Evolutionary conservation across 2,797 vertebrate genomes (phyloP), one percentile per base, ranked within the genome.

Genomic region (Neomorphus geoffroyi): DNA sequence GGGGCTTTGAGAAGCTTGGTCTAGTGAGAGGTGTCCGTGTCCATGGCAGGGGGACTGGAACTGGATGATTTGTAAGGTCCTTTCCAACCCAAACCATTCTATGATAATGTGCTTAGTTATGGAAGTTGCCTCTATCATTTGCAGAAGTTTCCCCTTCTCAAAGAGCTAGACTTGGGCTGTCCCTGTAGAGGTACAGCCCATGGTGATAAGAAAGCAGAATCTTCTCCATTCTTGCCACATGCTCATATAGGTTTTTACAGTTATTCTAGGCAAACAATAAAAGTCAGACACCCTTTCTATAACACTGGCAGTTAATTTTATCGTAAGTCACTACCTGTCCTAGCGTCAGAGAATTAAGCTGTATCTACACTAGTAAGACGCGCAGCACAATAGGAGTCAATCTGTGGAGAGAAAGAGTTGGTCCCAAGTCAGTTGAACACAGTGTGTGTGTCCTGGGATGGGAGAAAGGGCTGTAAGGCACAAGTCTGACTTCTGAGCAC

Each of bases 391-490:
- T 0, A 73, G 30, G 27, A 71, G n/a, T n/a, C 0, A 0, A 22
- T 13, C 37, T 57, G 11, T 8, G 26, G 41, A 60, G 23, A 33
- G 33, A 23, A 54, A 60, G 24, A 51, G 24, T 6, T 13, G 6
- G 62, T 75, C 23, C 35, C 67, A 46, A 54, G 26, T 26, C 67
- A 37, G 8, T 26, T n/a, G 30, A 82, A 43, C 23, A 7, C 10
- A 23, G 32, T 2, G 12, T n/a, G 16, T 13, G 17, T 1, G 2
- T 45, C 30, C 7, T n/a, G 46, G 13, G 50, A 26, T 1, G 3
- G 66, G 18, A 43, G 35, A 72, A 71, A 28, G 18, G 45, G 26
- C 70, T 75, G 50, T 1, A 0, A 22, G 54, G 32, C 32, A 46
- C 37, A 17, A 32, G 39, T 18, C 32, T 45, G 62, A 27, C 62